phyloP scores from a whole-genome alignment of 2,113 vertebrate genomes.

The Ptyas mucosa region DNA sequence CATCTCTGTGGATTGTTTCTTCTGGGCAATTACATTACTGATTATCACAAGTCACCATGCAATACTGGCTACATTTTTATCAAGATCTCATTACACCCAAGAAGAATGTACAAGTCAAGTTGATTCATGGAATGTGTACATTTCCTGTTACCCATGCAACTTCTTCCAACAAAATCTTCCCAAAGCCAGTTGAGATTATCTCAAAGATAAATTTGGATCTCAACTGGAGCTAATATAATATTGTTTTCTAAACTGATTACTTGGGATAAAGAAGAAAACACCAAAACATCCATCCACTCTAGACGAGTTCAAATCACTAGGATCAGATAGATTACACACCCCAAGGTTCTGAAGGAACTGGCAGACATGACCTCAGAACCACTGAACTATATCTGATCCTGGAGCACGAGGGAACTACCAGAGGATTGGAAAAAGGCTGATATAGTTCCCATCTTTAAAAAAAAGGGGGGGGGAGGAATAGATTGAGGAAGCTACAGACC shows the following conservation, averaged over 20 bases:
- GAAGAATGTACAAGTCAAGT: neutral
- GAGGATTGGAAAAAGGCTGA: neutral
- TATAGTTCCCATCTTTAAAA: neutral
- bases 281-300: neutral
- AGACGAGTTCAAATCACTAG: neutral
- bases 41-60: neutral
- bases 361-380: too few species aligned
- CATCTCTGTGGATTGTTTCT: conserved; percentile 8
- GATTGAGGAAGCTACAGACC: neutral
- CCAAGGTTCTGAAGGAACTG: neutral
- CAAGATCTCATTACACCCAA: neutral
- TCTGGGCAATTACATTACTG: conserved; percentile 13
- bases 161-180: neutral
- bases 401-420: neutral
- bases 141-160: too few species aligned
- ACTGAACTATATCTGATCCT: neutral
- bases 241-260: neutral
- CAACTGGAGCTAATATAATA: neutral
- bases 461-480: neutral
- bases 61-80: conserved; percentile 18
- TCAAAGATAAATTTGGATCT: neutral
- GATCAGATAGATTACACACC: neutral
- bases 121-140: neutral
- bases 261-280: neutral
- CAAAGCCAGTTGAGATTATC: neutral